Evolutionary conservation across 2,113 vertebrate genomes (phyloP).

Genomic region (Brachyhypopomus occidentalis): DNA sequence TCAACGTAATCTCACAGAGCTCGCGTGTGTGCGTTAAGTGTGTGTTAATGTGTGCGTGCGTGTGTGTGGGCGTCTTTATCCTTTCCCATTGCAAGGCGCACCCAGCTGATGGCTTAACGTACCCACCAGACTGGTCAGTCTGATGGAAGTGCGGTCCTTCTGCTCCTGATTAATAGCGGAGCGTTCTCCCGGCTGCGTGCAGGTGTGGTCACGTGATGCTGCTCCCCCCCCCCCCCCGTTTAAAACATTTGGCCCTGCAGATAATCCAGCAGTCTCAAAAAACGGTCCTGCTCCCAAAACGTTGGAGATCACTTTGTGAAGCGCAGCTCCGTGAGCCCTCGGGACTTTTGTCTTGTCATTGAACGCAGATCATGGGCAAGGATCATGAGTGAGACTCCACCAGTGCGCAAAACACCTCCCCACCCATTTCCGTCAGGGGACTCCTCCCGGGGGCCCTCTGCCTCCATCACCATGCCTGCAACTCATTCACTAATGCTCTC

Average conservation of each 20-base stretch:
- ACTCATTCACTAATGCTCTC: constrained; percentile 36
- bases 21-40: not conserved
- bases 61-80: not conserved
- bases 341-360: constrained; percentile 34
- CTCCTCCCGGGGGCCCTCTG: not conserved
- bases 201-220: constrained; percentile 14
- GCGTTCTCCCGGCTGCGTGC: constrained; percentile 8
- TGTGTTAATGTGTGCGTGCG: not conserved
- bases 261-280: not conserved
- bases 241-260: constrained; percentile 1
- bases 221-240: not conserved
- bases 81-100: not conserved
- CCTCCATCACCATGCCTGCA: not conserved
- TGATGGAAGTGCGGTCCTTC: constrained; percentile 5
- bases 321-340: too few relatives aligned
- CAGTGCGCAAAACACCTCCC: constrained; percentile 28
- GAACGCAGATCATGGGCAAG: constrained; percentile 19
- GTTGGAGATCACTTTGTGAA: constrained; percentile 29
- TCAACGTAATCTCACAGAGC: too few relatives aligned
- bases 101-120: not conserved
- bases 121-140: constrained; percentile 3
- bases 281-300: constrained; percentile 18
- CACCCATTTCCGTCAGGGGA: constrained; percentile 3
- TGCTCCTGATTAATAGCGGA: constrained; percentile 29
- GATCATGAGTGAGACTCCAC: constrained; percentile 21